Conservation (phyloP, 2,113 vertebrate species). For the Xiphophorus hellerii region DNA sequence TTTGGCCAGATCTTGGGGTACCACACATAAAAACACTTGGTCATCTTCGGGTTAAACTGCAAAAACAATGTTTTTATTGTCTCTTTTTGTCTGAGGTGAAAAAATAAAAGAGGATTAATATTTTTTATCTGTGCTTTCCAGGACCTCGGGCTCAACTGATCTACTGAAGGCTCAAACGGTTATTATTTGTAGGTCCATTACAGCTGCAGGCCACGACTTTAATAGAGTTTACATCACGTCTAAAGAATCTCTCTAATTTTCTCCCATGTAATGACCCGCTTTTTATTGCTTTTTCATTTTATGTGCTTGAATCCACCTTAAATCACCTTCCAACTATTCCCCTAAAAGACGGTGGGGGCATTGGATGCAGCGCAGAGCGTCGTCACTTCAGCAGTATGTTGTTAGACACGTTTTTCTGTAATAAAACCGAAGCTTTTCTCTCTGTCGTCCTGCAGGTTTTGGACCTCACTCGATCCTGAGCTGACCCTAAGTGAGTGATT, state of each 20-base stretch:
- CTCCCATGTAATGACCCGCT: conserved; percentile 26
- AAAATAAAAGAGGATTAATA: conserved; percentile 17
- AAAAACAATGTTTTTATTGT: not conserved
- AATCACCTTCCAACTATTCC: not conserved
- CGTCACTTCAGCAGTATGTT: not conserved
- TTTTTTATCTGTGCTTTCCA: conserved; percentile 12
- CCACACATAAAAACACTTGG: not conserved
- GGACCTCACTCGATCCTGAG: conserved; percentile 4
- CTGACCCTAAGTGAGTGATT: conserved; percentile 21
- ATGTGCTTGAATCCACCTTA: conserved; percentile 16
- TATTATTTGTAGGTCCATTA: conserved; percentile 32
- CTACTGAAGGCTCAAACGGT: conserved; percentile 5
- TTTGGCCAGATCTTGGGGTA: not conserved
- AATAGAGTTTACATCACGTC: conserved; percentile 13
- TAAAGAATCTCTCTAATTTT: not conserved
- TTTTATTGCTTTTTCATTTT: conserved; percentile 27
- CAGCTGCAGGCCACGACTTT: not conserved
- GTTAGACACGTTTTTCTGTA: not conserved
- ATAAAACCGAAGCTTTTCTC: not conserved
- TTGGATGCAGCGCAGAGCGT: not conserved
- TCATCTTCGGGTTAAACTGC: not conserved
- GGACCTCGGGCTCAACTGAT: conserved; percentile 3
- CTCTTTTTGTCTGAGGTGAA: not conserved
- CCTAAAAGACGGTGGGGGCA: not conserved
- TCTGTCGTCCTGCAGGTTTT: conserved; percentile 34